Evolutionary conservation across 64 coral and sea anemone genomes (phyloP), one percentile per base, ranked within the genome.

Genomic region (Montipora efflorescens): DNA sequence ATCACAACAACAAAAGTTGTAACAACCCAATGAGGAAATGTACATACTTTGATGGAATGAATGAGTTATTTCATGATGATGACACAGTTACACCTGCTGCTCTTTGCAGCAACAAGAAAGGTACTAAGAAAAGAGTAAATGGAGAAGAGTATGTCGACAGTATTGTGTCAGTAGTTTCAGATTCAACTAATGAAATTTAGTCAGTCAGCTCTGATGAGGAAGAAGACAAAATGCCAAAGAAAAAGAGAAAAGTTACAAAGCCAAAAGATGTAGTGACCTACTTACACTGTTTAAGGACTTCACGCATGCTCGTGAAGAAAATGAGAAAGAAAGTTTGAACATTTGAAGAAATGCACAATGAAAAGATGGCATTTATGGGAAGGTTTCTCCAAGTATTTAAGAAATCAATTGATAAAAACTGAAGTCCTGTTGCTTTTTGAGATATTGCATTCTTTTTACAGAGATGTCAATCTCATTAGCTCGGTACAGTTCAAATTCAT

Each of bases 21-120:
- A 76, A 76, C 74, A 76, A 76, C 25, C 74, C 74, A 6, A 76
- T 76, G 4, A 76, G 74, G 25, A 76, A 76, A 76, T 76, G 74
- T 7, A 13, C 74, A 76, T 45, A 76, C 74, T 76, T 3, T 15
- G 74, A 76, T 76, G 74, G 10, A 76, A 76, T 76, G 28, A 2
- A 76, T 76, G 74, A 76, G 10, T 11, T 76, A 76, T 45, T 45
- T 45, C 25, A 45, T 44, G 25, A 76, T 13, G 25, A 76, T 76
- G 74, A 76, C 14, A 76, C 74, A 76, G 36, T 76, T 5, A 44
- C 5, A 76, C 43, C 74, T 44, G 43, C 14, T 76, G 74, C 74
- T 76, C 74, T 76, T 76, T 76, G 23, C 10, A 47, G 74, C 12
- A 76, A 76, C 74, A 76, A 1, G 25, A 76, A 76, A 46, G 25